A percentile compares a stretch with the other conserved stretches of the same genome.
These are phyloP conservation scores for Argyra leucocephala DNA, from an alignment of 2,888 invertebrate genomes.

Conservation along the genomic window DNA sequence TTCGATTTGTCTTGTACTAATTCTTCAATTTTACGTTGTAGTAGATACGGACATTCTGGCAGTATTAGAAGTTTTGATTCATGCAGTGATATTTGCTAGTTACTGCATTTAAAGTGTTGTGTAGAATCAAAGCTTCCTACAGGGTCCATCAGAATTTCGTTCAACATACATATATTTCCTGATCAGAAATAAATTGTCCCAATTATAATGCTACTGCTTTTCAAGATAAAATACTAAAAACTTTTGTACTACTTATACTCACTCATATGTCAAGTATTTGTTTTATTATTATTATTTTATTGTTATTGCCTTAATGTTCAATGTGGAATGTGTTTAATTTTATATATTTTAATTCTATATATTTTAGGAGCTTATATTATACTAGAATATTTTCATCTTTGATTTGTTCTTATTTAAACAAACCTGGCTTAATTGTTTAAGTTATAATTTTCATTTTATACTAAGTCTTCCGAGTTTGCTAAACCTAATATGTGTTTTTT, in stretches of 20 bases:
- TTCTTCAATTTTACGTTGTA: constrained; percentile 73
- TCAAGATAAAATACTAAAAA: neutral
- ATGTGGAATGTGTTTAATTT: too few species aligned
- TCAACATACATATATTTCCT: neutral
- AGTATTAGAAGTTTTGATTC: constrained; percentile 30
- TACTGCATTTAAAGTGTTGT: constrained; percentile 23
- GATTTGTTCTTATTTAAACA: too few species aligned
- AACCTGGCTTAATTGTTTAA: too few species aligned
- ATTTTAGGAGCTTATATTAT: too few species aligned
- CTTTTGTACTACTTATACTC: neutral
- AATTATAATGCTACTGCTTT: neutral
- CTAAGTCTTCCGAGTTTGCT: neutral
- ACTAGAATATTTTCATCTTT: too few species aligned
- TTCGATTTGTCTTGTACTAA: constrained; percentile 78
- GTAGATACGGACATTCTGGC: constrained; percentile 36
- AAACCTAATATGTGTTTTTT: neutral
- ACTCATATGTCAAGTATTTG: neutral
- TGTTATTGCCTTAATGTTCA: too few species aligned
- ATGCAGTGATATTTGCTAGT: constrained; percentile 17
- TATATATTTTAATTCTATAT: too few species aligned
- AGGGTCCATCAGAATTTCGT: constrained; percentile 58
- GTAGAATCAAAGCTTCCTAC: constrained; percentile 48
- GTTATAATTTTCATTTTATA: neutral
- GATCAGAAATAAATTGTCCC: neutral
- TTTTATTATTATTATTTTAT: too few species aligned